Evolutionary conservation across 2,797 vertebrate species (phyloP).

Genomic region (Sebastolobus altivelis): DNA sequence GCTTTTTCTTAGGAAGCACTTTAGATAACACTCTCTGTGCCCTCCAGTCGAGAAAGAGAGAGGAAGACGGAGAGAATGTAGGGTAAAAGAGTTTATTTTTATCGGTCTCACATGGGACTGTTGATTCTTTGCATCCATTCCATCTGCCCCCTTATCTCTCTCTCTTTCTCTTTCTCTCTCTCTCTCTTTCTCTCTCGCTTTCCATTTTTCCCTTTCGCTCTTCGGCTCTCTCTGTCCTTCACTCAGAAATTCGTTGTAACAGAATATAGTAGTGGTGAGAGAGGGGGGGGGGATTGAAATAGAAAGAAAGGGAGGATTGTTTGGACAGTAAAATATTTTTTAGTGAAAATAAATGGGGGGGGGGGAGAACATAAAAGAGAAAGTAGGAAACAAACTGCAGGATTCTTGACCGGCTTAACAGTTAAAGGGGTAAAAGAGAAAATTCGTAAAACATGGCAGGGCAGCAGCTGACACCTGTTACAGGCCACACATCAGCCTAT

Average conservation of each 20-base stretch:
- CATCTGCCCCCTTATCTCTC: slow-evolving; percentile 62
- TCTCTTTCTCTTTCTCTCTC: slow-evolving; percentile 37
- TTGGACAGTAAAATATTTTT: not conserved
- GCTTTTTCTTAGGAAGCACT: slow-evolving; percentile 70
- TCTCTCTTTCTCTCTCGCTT: slow-evolving; percentile 41
- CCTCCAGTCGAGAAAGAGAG: slow-evolving; percentile 67
- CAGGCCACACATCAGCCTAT: slow-evolving; percentile 30
- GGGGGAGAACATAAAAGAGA: not conserved
- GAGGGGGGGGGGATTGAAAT: not conserved
- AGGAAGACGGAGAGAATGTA: slow-evolving; percentile 78
- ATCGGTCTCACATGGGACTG: slow-evolving; percentile 86
- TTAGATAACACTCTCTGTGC: slow-evolving; percentile 68
- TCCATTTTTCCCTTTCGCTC: slow-evolving; percentile 28
- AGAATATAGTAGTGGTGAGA: slow-evolving; percentile 21
- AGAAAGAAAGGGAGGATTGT: not conserved
- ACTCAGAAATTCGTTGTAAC: slow-evolving; percentile 35
- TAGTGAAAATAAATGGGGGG: not conserved
- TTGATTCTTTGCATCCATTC: slow-evolving; percentile 83
- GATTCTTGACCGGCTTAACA: not conserved
- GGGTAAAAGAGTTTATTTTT: slow-evolving; percentile 89
- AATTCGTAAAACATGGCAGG: slow-evolving; percentile 30
- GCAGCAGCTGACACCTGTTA: slow-evolving; percentile 71
- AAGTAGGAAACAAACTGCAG: slow-evolving; percentile 18
- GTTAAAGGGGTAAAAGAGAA: slow-evolving; percentile 3
- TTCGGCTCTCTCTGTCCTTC: slow-evolving; percentile 12